These are phyloP conservation scores for Microtus oregoni DNA, from an alignment of 2,113 vertebrate species.

Conservation along the genomic window DNA sequence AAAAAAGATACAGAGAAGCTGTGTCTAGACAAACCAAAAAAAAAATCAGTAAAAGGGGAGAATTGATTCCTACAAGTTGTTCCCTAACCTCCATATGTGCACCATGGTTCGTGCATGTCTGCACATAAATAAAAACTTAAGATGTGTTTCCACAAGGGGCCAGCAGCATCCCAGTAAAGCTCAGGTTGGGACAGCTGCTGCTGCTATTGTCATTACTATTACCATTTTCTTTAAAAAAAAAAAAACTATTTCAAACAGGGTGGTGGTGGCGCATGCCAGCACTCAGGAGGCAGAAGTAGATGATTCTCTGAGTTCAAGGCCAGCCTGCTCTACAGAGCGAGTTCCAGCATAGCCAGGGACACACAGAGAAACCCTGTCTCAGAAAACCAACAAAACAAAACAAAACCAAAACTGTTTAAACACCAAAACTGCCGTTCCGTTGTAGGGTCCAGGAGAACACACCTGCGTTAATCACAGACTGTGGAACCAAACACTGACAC, in stretches of 20 bases:
- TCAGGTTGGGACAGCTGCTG: neutral
- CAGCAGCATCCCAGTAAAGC: neutral
- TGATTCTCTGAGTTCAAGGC: neutral
- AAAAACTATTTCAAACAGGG: neutral
- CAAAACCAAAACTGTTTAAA: neutral
- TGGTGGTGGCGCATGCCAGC: neutral
- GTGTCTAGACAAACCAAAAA: neutral
- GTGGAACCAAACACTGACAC: neutral
- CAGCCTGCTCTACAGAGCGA: neutral
- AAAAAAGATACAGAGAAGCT: neutral
- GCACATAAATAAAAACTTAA: neutral
- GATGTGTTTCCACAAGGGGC: neutral
- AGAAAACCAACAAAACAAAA: neutral
- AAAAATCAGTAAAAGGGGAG: too few relatives aligned
- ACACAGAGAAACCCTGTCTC: neutral
- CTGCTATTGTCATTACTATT: neutral
- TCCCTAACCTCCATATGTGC: too few relatives aligned
- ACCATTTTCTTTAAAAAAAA: conserved; percentile 21
- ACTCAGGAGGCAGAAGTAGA: neutral
- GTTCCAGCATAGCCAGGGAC: neutral
- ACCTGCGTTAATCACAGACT: neutral
- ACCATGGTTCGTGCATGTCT: too few relatives aligned
- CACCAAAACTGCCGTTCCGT: conserved; percentile 36
- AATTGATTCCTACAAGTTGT: neutral
- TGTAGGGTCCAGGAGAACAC: neutral